Evolutionary conservation across 2,113 vertebrate species (phyloP).

Genomic region (Philantomba maxwellii): DNA sequence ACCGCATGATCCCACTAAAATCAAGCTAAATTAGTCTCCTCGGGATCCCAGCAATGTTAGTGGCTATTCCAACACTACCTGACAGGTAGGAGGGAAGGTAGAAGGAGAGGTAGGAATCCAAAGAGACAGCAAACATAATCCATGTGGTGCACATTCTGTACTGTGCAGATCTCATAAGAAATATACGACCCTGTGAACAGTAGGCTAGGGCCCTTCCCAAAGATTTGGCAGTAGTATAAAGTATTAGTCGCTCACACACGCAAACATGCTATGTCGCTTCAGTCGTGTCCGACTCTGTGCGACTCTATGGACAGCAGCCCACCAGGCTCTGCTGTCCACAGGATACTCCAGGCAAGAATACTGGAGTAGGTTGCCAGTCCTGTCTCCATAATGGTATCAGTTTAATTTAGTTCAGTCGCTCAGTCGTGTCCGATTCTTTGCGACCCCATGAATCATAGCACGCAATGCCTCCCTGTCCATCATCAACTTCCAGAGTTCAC

Average conservation of each 20-base stretch:
- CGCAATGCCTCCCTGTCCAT: too few species aligned
- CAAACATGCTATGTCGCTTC: background rate
- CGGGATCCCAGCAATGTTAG: background rate
- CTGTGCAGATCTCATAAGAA: background rate
- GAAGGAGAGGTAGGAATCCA: background rate
- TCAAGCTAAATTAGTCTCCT: background rate
- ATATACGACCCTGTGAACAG: background rate
- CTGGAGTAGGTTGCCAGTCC: background rate
- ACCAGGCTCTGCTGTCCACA: background rate
- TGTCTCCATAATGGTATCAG: background rate
- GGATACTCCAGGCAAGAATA: background rate
- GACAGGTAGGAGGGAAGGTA: background rate
- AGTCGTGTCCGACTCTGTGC: rapidly evolving
- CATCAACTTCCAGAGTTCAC: too few species aligned
- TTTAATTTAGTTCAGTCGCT: too few species aligned
- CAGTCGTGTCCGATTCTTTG: too few species aligned
- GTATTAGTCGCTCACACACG: rapidly evolving
- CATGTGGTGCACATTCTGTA: background rate
- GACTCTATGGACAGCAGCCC: background rate
- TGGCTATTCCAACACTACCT: background rate
- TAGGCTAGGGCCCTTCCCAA: background rate
- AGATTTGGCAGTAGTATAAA: too few species aligned
- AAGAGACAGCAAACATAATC: background rate
- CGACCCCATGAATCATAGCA: too few species aligned
- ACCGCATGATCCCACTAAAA: background rate